Evolutionary conservation across 2,113 vertebrate species (phyloP), one percentile per base, ranked within the genome.

Genomic region (Rhabdomys dilectus): DNA sequence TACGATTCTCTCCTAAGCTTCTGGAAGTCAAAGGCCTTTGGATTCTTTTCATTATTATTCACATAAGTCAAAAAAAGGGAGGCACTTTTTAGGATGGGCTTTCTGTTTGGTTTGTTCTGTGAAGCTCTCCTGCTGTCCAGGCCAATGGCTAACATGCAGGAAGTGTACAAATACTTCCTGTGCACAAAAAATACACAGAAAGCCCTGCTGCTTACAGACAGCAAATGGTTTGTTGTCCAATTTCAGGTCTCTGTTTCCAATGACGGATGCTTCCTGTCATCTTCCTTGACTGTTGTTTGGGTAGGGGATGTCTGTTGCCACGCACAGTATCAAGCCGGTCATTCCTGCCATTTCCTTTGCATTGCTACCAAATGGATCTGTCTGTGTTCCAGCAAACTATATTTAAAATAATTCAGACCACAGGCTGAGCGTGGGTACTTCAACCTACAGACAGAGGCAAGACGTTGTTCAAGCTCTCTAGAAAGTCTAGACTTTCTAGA

Each of bases 391-490:
- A 73, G 62, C 4, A 39, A 84, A 85, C 68, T 53, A 26, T 15
- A 9, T 39, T 42, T 31, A 51, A 78, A 51, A 78, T 31, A 17
- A 51, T 51, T 51, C 76, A 68, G 22, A 53, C 9, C 11, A 48
- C 31, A 78, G 81, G 77, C 29, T 5, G 24, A 76, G 68, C 56
- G 36, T 42, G 19, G 42, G 51, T 19, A 42, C 31, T 58, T 56
- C 22, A 36, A 42, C 22, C 36, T 10, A 36, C 2, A 45, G 66
- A 66, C 7, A 31, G 4, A 0, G 7, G 19, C 15, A 24, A 1
- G 5, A 72, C 0, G 0, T 21, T 19, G 36, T 31, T 3, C 53
- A 78, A 70, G 31, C 39, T 21, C 1, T 51, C 11, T 66, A 51
- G 6, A 78, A 53, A 4, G 29, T 24, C 48, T 34, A 51, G 48